A percentile compares a stretch with the other conserved stretches of the same genome.
These are phyloP conservation scores for Epinephelus moara DNA, from an alignment of 2,113 vertebrate genomes.

Conservation along the genomic window DNA sequence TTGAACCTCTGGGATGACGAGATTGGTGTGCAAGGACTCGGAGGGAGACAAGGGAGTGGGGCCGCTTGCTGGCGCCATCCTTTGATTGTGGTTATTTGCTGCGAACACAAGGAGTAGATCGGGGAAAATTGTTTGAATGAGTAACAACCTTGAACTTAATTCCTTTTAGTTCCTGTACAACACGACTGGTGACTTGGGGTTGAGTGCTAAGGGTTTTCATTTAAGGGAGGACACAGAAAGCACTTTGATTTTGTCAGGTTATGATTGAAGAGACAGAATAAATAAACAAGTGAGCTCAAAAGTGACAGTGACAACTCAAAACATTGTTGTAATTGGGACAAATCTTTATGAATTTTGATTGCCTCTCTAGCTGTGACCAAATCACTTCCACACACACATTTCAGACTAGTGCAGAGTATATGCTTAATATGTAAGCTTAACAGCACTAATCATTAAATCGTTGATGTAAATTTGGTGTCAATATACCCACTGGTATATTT, in stretches of 20 bases:
- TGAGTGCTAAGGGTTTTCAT: neutral
- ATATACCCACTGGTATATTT: neutral
- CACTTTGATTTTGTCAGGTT: neutral
- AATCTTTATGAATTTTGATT: neutral
- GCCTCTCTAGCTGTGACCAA: neutral
- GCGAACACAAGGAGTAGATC: constrained; percentile 23
- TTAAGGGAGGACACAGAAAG: neutral
- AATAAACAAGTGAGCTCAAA: neutral
- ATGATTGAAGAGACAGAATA: neutral
- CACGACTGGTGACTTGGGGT: neutral
- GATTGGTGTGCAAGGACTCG: constrained; percentile 53
- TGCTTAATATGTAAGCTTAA: too few relatives aligned
- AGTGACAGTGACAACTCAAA: neutral
- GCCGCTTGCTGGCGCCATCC: constrained; percentile 23
- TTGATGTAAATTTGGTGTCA: neutral
- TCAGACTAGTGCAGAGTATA: neutral
- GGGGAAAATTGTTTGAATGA: constrained; percentile 10
- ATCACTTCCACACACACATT: neutral
- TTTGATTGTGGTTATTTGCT: constrained; percentile 47
- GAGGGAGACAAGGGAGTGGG: constrained; percentile 32
- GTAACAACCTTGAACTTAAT: constrained; percentile 15
- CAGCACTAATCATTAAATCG: too few relatives aligned
- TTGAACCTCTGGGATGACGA: constrained; percentile 66
- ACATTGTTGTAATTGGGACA: neutral
- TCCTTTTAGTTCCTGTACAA: neutral